Conservation (phyloP, 1,140 invertebrate species). For the Stegodyphus mimosarum region DNA sequence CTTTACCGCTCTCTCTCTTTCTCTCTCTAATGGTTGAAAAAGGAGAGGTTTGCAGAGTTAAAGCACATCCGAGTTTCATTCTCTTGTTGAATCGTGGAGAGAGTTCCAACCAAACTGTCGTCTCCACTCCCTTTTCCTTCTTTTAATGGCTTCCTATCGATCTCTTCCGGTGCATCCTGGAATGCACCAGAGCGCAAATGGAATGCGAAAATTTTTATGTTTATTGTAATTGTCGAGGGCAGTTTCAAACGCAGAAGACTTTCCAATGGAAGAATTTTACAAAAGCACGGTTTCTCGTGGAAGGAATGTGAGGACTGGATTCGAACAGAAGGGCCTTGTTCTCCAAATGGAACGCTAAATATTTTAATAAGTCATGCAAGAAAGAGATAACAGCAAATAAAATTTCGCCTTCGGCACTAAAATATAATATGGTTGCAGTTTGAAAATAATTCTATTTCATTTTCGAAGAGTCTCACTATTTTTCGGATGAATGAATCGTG, state of each 20-base stretch:
- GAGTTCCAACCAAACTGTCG: no score
- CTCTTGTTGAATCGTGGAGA: no score
- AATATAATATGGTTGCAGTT: no score
- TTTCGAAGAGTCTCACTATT: no score
- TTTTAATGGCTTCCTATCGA: conserved; percentile 31
- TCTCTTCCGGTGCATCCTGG: background rate
- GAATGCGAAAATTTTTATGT: conserved; percentile 43
- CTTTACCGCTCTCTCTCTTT: no score
- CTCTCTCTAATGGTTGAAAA: no score
- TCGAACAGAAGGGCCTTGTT: background rate
- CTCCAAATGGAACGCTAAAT: no score
- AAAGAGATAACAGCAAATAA: no score
- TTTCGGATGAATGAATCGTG: no score
- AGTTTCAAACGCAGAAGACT: conserved; percentile 7
- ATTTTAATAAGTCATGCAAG: no score
- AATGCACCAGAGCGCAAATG: conserved; percentile 3
- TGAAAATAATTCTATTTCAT: no score
- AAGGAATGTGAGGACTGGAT: background rate
- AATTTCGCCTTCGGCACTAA: no score
- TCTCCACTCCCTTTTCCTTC: background rate
- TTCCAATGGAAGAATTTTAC: conserved; percentile 13
- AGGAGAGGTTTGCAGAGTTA: background rate
- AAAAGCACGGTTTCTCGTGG: conserved; percentile 4
- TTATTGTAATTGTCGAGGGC: conserved; percentile 30
- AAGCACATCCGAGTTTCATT: conserved; percentile 2